Evolutionary conservation across 2,888 invertebrate species (phyloP), one percentile per base, ranked within the genome.

Genomic region (Gymnosoma rotundatum): DNA sequence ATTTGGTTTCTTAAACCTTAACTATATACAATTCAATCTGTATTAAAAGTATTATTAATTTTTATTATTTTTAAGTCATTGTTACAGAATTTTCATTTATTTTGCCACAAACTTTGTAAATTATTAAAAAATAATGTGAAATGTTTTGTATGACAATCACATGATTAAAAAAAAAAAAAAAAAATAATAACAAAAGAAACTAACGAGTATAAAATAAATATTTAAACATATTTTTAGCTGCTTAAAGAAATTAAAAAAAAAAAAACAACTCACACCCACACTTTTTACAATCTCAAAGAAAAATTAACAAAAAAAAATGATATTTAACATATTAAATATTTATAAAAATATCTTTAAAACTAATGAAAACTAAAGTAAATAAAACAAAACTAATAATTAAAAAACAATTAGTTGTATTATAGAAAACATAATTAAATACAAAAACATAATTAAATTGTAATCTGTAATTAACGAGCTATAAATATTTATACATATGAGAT

Each of bases 141-240:
- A 92, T 92, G 92, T 92, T 92, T 92, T 92, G 92, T 92, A 92
- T 92, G 92, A 92, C 92, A 92, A 92, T 92, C 92, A 92, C 92
- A 92, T 92, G 91, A 91, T 89, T 89, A 89, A 89, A 89, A 87
- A 7, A 5, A 5, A 7, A 5, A 32, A 18, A 84, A 79, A 70
- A 80, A 76, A 70, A 86, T 70, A 83, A 75, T 70, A 83, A 75
- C 78, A 82, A 80, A 10, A 48, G 78, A 83, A 42, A 72, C n/a
- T 80, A 67, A 76, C 64, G 25, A 45, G 56, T 60, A 83, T 67
- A 20, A 54, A 72, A 64, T 61, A 70, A 32, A 52, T 73, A 72
- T 78, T 60, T 52, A 78, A 83, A 60, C 21, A 36, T 4, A 48
- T 16, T 48, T 16, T 16, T n/a, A 48, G 14, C 32, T 32, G 32